These are phyloP conservation scores for Caenorhabditis japonica DNA, from an alignment of 2,888 invertebrate genomes.

Conservation along the genomic window DNA sequence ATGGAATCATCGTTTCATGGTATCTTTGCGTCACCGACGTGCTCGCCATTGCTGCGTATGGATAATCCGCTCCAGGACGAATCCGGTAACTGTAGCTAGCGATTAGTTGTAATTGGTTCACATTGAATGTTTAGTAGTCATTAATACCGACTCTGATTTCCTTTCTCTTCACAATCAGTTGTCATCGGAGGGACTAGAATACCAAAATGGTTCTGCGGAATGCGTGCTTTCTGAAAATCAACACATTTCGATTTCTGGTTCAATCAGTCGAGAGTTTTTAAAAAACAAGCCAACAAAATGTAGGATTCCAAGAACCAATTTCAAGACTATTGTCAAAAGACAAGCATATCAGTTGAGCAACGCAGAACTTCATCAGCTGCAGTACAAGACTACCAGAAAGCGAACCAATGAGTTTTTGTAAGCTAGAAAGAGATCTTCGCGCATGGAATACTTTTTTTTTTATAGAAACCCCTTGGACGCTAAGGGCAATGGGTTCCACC, in stretches of 20 bases:
- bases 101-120: no score
- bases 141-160: no score
- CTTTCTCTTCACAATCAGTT: no score
- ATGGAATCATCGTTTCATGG: constrained; percentile 10
- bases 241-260: no score
- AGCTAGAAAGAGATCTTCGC: neutral
- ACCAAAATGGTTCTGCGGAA: no score
- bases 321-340: constrained; percentile 4
- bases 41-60: constrained; percentile 2
- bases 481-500: neutral
- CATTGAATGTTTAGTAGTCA: no score
- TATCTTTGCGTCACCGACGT: neutral
- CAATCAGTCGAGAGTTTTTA: no score
- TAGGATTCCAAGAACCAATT: neutral
- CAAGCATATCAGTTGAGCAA: neutral
- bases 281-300: neutral
- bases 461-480: neutral
- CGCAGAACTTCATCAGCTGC: neutral
- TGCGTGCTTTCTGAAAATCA: no score
- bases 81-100: neutral
- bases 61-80: constrained; percentile 4
- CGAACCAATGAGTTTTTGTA: constrained; percentile 7
- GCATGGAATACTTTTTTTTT: no score
- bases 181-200: no score
- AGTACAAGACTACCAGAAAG: constrained; percentile 6